Base-by-base conservation (phyloP, 2,113 vertebrate species). In the Phyllostomus discolor region DNA sequence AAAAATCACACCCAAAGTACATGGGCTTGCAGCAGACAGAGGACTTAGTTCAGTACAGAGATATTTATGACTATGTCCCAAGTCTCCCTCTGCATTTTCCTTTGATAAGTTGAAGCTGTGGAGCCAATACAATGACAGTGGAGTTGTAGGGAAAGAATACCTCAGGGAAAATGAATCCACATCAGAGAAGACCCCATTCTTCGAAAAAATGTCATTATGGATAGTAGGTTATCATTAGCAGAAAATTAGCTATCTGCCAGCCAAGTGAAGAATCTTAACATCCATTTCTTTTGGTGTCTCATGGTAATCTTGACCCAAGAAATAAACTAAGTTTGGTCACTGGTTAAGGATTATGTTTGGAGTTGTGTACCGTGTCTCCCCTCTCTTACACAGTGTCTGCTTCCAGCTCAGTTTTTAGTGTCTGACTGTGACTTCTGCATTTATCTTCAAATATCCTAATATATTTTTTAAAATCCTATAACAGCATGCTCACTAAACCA, bases 81-180 rank as follows among this genome's bases (percentile, higher is more conserved):
- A 0, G 66, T 0, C 0, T 97, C 95, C 73, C 93, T 14, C 19
- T 0, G 2, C 19, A 0, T 96, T 95, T 79, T 93, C 48, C 87
- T 95, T 79, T 83, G 35, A 76, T 41, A 73, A 82, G 72, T 28
- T 11, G 76, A 88, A 90, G 92, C 83, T 66, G 89, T 69, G 54
- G 72, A 93, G 80, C 79, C 46, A 1, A 0, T n/a, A 24, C 8
- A 10, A 7, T 50, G 80, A 78, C 3, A 12, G 67, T 4, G 0
- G 2, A n/a, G 80, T 70, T 87, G 75, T 84, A 0, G 6, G 93
- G 91, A 96, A 97, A 97, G 93, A 95, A 97, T 97, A 98, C 96
- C 98, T 98, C 98, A 98, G 98, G 98, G 98, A 98, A 97, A 98
- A 79, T 78, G 81, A 33, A 54, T 28, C 41, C 64, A 87, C 46